Evolutionary conservation across 1,140 invertebrate genomes (phyloP).

Genomic region (Zaprionus inermis): DNA sequence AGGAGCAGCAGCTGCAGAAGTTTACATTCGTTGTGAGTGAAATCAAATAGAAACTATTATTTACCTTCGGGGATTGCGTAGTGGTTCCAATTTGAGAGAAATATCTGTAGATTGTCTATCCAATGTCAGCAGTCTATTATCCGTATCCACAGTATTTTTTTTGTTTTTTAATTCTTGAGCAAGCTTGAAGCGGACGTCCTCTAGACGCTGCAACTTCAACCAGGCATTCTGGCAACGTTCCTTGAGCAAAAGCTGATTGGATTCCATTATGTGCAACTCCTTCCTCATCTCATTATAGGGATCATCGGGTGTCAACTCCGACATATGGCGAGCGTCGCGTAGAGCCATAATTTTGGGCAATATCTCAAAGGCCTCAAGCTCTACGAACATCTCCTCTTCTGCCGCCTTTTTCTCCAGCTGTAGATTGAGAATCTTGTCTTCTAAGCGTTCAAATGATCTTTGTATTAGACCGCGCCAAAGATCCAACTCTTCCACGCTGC

Average conservation of each 20-base stretch:
- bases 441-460: conserved; percentile 88
- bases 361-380: conserved; percentile 90
- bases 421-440: conserved; percentile 89
- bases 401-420: conserved; percentile 91
- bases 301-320: conserved; percentile 93
- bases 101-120: conserved; percentile 91
- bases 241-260: conserved; percentile 89
- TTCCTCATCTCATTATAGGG: conserved; percentile 92
- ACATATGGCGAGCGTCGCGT: conserved; percentile 90
- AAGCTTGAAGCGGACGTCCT: conserved; percentile 91
- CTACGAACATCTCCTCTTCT: conserved; percentile 90
- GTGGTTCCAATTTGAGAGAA: conserved; percentile 91
- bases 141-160: conserved; percentile 90
- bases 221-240: conserved; percentile 90
- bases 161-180: conserved; percentile 92
- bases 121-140: conserved; percentile 90
- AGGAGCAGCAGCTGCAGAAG: conserved; percentile 86
- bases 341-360: conserved; percentile 91
- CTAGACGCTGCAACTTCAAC: conserved; percentile 92
- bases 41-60: not conserved
- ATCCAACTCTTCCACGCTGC: conserved; percentile 88
- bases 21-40: not conserved
- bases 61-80: conserved; percentile 90
- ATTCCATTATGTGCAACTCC: conserved; percentile 90
- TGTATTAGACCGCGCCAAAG: conserved; percentile 90